These are phyloP conservation scores for Tiliacea aurago DNA, from an alignment of 2,888 invertebrate species.

Conservation along the genomic window DNA sequence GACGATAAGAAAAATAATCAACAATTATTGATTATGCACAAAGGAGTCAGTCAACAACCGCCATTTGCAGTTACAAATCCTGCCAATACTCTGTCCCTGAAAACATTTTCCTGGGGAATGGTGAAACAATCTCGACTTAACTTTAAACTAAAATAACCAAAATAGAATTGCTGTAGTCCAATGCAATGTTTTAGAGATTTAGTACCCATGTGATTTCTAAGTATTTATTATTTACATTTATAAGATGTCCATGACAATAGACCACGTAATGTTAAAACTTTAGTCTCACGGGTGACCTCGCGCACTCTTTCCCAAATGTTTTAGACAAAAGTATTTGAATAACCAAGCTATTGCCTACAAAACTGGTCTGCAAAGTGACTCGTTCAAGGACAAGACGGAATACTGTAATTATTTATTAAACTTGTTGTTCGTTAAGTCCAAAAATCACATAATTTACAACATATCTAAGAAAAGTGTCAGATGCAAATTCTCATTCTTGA, in stretches of 20 bases:
- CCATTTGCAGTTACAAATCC: too few species aligned
- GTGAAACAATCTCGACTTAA: too few species aligned
- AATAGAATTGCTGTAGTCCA: not conserved
- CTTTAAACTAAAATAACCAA: too few species aligned
- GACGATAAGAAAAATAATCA: too few species aligned
- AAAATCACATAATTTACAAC: not conserved
- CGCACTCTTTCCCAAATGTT: slow-evolving; percentile 13
- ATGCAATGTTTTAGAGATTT: too few species aligned
- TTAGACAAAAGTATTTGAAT: slow-evolving; percentile 7
- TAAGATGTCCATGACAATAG: slow-evolving; percentile 22
- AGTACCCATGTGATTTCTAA: not conserved
- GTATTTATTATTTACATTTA: not conserved
- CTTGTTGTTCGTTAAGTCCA: not conserved
- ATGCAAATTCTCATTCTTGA: too few species aligned
- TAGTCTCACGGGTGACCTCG: slow-evolving; percentile 8
- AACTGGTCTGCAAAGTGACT: slow-evolving; percentile 48
- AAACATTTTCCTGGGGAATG: too few species aligned
- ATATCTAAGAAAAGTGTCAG: not conserved
- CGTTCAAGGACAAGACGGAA: slow-evolving; percentile 21
- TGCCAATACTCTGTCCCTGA: too few species aligned
- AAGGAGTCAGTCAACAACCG: too few species aligned
- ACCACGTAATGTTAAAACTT: not conserved
- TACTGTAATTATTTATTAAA: not conserved
- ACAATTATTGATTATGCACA: too few species aligned
- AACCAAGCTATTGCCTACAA: slow-evolving; percentile 12